These are phyloP conservation scores for Pagrus major DNA, from an alignment of 2,113 vertebrate genomes.

Conservation along the genomic window DNA sequence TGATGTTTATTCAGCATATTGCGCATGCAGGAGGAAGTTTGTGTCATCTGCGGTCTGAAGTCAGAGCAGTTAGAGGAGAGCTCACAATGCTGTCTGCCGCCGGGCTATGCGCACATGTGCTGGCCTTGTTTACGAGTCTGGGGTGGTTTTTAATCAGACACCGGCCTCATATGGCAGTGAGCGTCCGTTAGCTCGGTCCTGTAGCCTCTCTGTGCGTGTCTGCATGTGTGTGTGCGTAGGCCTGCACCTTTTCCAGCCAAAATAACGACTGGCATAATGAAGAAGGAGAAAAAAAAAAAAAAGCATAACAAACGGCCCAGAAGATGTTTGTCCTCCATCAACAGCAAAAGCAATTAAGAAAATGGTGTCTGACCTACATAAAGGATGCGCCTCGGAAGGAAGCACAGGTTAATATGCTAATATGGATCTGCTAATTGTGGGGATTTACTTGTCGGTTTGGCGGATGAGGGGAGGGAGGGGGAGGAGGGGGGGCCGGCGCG, in stretches of 20 bases:
- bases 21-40: background rate
- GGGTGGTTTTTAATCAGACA: conserved; percentile 68
- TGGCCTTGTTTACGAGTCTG: conserved; percentile 73
- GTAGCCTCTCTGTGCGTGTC: conserved; percentile 15
- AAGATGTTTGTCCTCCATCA: conserved; percentile 76
- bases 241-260: conserved; percentile 60
- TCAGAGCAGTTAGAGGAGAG: background rate
- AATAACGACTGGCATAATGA: conserved; percentile 75
- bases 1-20: background rate
- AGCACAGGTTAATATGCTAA: conserved; percentile 86
- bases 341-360: conserved; percentile 81
- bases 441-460: conserved; percentile 80
- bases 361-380: conserved; percentile 86
- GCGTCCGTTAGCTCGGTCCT: conserved; percentile 76
- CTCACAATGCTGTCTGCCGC: conserved; percentile 37
- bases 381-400: conserved; percentile 71
- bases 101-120: conserved; percentile 59
- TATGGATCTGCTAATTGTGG: conserved; percentile 84
- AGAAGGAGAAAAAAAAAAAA: too few relatives aligned
- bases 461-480: conserved; percentile 9
- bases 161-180: conserved; percentile 69
- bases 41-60: background rate
- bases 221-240: conserved; percentile 5
- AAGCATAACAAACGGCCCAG: conserved; percentile 63
- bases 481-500: conserved; percentile 42